A percentile compares a stretch with the other conserved stretches of the same genome.
Conservation (phyloP, 2,113 vertebrate species). For the Protobothrops flavoviridis region DNA sequence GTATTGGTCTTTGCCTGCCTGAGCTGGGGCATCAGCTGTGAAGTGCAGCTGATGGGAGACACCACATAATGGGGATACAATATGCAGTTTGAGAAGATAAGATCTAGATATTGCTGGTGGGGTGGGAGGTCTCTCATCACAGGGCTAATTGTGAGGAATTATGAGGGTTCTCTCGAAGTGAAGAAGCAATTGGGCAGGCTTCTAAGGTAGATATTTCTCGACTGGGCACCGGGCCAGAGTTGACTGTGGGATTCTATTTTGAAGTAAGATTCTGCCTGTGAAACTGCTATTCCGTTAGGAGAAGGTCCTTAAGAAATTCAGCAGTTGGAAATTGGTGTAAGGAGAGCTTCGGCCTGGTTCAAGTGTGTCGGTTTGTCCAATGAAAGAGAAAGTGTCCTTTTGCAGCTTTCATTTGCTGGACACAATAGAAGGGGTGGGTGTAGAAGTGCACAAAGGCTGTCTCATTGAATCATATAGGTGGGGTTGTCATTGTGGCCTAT, state of each 20-base stretch:
- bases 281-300: neutral
- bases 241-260: neutral
- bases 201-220: neutral
- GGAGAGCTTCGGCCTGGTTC: neutral
- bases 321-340: neutral
- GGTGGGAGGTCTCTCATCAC: too few relatives aligned
- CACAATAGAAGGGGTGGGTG: neutral
- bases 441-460: neutral
- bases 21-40: neutral
- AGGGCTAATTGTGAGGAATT: neutral
- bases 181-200: too few relatives aligned
- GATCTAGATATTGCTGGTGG: neutral
- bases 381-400: neutral
- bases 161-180: neutral
- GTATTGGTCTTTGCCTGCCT: neutral
- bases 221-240: neutral
- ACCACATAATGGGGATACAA: neutral
- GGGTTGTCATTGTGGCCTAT: neutral
- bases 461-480: neutral
- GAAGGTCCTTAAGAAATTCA: neutral
- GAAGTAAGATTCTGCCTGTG: neutral
- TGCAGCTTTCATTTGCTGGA: neutral
- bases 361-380: neutral
- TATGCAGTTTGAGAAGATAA: neutral
- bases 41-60: neutral